Evolutionary conservation across 2,113 vertebrate genomes (phyloP), one percentile per base, ranked within the genome.

Genomic region (Sterrhoptilus dennistouni): DNA sequence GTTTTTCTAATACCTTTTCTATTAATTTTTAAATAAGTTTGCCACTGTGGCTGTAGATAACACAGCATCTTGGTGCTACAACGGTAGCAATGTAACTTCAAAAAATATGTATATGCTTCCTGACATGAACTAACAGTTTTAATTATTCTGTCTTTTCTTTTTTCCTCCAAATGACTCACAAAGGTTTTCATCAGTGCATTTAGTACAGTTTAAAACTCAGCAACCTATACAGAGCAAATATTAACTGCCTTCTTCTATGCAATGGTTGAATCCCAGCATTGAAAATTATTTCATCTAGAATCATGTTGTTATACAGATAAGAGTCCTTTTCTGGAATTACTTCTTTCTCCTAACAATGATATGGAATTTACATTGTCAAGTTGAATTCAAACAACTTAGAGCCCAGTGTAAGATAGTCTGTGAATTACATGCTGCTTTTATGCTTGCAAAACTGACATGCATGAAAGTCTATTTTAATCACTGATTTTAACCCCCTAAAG

Each of bases 221-320:
- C 15, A 59, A 72, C 14, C 2, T 27, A 20, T 76, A 22, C 5
- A 70, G 36, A 22, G 52, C 72, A 63, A 81, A 59, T 50, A 56
- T 63, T 81, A 70, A 74, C 23, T 3, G 81, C 14, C 81, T 84
- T n/a, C 11, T 49, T 59, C 54, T 70, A 10, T 14, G 38, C 54
- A 47, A 47, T 15, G 3, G 23, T 27, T 84, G 20, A 75, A 85
- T 45, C 18, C 53, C 15, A 5, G 6, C 22, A 25, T 18, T 75
- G 57, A 82, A 59, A 90, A 61, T 5, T 53, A 27, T 9, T 83
- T 81, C 4, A 52, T 77, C n/a, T 61, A 56, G 66, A 79, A 85
- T 78, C 29, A 38, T 2, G 0, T 28, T 0, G 0, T 74, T 92
- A 65, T 47, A 65, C n/a, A 81, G 18, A 80, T 53, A 38, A 83